phyloP scores from a whole-genome alignment of 2,797 vertebrate genomes.

The Gymnothorax reevesii region DNA sequence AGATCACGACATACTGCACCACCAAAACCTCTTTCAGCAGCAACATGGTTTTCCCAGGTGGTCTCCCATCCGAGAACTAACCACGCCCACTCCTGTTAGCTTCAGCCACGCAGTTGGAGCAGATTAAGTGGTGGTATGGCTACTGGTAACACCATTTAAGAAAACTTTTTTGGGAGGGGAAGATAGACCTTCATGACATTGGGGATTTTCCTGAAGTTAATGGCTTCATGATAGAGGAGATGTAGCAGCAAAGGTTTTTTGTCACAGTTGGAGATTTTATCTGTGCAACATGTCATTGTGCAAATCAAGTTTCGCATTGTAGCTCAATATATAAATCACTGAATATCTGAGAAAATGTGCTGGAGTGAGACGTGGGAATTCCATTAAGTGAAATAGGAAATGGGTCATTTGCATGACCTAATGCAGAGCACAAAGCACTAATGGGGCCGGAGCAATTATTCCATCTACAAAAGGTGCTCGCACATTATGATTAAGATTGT shows the following conservation, averaged over 20 bases:
- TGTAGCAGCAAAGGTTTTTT: neutral
- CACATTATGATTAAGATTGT: conserved; percentile 5
- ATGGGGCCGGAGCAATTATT: neutral
- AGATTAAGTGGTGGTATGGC: too few species aligned
- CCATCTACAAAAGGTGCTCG: neutral
- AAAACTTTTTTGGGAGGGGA: neutral
- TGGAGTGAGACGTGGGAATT: neutral
- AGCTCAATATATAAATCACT: neutral
- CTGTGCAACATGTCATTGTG: neutral
- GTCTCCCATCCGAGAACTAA: too few species aligned
- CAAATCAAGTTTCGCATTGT: neutral
- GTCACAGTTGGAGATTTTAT: neutral
- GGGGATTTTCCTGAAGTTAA: neutral
- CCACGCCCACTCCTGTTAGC: too few species aligned
- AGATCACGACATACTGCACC: too few species aligned
- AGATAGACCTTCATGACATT: neutral
- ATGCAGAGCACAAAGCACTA: neutral
- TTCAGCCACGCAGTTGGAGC: too few species aligned
- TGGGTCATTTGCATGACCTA: neutral
- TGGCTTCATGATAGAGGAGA: neutral
- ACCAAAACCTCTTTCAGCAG: too few species aligned
- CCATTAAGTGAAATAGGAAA: conserved; percentile 3
- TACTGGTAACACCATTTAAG: neutral
- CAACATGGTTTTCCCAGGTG: too few species aligned
- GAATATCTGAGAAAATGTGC: neutral